A percentile compares a stretch with the other conserved stretches of the same genome.
Conservation (phyloP, 2,888 invertebrate genomes). For the Macrophya annulata region DNA sequence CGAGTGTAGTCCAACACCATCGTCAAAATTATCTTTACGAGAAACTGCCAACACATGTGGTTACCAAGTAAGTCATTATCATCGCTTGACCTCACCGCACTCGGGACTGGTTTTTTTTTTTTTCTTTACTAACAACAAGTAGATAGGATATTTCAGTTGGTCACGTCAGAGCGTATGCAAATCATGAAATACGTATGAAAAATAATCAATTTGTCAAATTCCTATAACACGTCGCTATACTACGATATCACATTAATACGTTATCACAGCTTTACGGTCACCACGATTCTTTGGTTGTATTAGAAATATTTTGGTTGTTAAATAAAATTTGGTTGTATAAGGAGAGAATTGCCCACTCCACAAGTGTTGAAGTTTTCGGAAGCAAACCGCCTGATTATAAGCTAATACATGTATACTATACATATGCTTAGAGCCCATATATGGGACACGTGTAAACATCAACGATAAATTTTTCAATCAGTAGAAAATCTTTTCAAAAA, state of each 20-base stretch:
- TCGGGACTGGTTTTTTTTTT: no score
- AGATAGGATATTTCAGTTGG: background rate
- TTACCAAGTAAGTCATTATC: slow-evolving; percentile 43
- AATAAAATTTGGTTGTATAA: no score
- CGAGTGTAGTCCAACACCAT: slow-evolving; percentile 24
- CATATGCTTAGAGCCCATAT: background rate
- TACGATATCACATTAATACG: no score
- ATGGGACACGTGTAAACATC: no score
- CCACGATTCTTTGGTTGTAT: background rate
- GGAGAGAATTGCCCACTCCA: no score
- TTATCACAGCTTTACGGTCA: background rate
- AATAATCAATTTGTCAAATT: background rate
- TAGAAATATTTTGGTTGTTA: no score
- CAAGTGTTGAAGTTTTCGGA: background rate
- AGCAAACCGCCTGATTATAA: background rate
- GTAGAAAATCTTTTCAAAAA: no score
- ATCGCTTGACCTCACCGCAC: background rate
- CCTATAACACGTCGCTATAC: background rate
- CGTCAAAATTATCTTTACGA: background rate
- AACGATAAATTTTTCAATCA: no score
- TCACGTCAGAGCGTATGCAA: background rate
- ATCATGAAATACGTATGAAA: no score
- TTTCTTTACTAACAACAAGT: background rate
- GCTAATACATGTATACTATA: background rate
- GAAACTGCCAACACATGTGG: slow-evolving; percentile 14